Evolutionary conservation across 53 echinoderm and acorn worm species (phyloP).

Genomic region (Glandiceps talaboti): DNA sequence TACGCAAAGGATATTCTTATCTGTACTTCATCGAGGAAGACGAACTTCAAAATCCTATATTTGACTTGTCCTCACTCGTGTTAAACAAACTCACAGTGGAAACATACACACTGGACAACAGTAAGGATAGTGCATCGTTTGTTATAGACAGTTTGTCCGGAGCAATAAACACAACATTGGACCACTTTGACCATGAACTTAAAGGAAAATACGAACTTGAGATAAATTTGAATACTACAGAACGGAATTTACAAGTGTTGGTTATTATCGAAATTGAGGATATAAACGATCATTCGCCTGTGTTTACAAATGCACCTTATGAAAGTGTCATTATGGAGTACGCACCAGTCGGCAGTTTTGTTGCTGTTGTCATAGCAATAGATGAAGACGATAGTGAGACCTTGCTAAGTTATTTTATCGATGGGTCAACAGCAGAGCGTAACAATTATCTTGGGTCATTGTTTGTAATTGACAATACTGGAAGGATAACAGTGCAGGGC

Average conservation of each 20-base stretch:
- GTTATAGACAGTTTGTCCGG: neutral
- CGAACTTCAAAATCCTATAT: neutral
- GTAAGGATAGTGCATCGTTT: neutral
- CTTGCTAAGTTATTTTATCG: too few relatives aligned
- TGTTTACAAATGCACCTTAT: neutral
- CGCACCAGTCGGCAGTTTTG: neutral
- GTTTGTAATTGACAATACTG: neutral
- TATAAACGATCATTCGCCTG: neutral
- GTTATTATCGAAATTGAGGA: neutral
- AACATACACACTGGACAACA: neutral
- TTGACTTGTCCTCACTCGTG: neutral
- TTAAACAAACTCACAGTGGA: neutral
- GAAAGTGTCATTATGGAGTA: neutral
- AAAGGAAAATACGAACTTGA: neutral
- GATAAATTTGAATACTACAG: neutral
- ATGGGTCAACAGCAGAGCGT: neutral
- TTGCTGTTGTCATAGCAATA: neutral
- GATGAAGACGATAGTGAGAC: neutral
- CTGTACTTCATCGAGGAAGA: too few relatives aligned
- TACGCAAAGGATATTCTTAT: too few relatives aligned
- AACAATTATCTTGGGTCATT: neutral
- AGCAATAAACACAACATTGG: neutral
- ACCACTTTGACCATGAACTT: neutral
- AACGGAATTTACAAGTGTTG: neutral
- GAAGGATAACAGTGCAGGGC: neutral